Base-by-base conservation (phyloP, 2,888 invertebrate genomes). In the Auanema freiburgensis region DNA sequence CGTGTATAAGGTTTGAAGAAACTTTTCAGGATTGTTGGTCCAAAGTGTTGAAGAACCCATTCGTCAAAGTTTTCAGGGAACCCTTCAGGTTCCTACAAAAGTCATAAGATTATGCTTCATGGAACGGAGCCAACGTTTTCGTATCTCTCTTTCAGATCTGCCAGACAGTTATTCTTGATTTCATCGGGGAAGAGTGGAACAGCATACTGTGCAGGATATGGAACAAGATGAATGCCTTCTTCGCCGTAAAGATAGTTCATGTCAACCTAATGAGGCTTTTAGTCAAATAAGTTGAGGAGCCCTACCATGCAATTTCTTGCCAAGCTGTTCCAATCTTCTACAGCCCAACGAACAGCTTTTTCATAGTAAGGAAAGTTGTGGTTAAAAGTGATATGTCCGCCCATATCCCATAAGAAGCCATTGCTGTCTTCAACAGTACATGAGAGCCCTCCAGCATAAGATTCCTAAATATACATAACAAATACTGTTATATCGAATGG, bases 341-440 rank as follows among this genome's bases (percentile, higher is more conserved):
- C 77, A 6, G 82, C 82, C 81, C 79, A 79, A 51, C 77, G 74
- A 43, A 77, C 77, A 6, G 82, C 82, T 56, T 79, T 79, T 59
- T 81, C 81, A 62, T 82, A 82, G 68, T 82, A 82, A 21, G 82
- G 82, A 51, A 69, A 79, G 68, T 82, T 82, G 65, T 81, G 82
- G 49, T 78, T 75, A 72, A 83, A 83, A 40, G 81, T 83, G 67
- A 83, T 81, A 57, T 83, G 83, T 18, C 82, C 81, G 24, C 83
- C 83, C 81, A 83, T 83, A 53, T 83, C 83, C 83, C 83, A 83
- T 24, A 83, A 73, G 69, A 83, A 83, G 11, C 83, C 83, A 51
- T 80, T 76, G 12, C 75, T 74, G 64, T 83, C 83, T 24, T 62
- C 68, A 11, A 83, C 78, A 18, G 82, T 79, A 59, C 79, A 75